Percentiles rank a stretch among this genome's conserved stretches.
Conservation (phyloP, 2,888 invertebrate genomes). For the Campoplex nolae region DNA sequence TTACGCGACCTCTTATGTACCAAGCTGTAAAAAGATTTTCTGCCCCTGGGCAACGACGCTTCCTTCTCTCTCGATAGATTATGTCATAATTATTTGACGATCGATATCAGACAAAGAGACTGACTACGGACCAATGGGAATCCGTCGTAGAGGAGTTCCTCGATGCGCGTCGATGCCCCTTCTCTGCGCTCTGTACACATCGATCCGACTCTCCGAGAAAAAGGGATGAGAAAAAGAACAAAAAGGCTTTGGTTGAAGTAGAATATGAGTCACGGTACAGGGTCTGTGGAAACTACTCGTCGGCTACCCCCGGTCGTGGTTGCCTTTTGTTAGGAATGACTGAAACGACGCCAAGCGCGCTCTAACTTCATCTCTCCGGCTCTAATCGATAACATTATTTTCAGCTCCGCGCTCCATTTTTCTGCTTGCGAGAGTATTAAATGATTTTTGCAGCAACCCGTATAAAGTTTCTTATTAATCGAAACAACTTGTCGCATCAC, state of each 20-base stretch:
- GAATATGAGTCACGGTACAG: conserved; percentile 80
- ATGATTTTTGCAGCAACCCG: background rate
- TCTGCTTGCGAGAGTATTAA: background rate
- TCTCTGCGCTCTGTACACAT: conserved; percentile 68
- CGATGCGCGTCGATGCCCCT: conserved; percentile 79
- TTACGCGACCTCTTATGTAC: conserved; percentile 8
- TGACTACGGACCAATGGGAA: conserved; percentile 81
- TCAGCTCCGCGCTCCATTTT: background rate
- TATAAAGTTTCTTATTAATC: background rate
- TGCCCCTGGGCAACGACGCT: conserved; percentile 28
- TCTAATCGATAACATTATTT: conserved; percentile 2
- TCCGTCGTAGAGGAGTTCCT: conserved; percentile 77
- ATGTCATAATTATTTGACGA: conserved; percentile 82
- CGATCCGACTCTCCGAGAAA: conserved; percentile 6
- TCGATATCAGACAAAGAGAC: conserved; percentile 83
- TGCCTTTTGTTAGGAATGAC: background rate
- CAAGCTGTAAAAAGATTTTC: conserved; percentile 50
- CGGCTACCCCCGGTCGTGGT: conserved; percentile 38
- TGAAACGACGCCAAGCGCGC: conserved; percentile 1
- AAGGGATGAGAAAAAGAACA: conserved; percentile 71
- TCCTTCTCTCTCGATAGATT: conserved; percentile 73
- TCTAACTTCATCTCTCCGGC: conserved; percentile 2
- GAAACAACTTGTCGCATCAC: background rate
- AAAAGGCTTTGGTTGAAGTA: conserved; percentile 75
- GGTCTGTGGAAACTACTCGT: conserved; percentile 79